Conservation (phyloP, 1,140 invertebrate species). For the Druon quercuslanigerum region DNA sequence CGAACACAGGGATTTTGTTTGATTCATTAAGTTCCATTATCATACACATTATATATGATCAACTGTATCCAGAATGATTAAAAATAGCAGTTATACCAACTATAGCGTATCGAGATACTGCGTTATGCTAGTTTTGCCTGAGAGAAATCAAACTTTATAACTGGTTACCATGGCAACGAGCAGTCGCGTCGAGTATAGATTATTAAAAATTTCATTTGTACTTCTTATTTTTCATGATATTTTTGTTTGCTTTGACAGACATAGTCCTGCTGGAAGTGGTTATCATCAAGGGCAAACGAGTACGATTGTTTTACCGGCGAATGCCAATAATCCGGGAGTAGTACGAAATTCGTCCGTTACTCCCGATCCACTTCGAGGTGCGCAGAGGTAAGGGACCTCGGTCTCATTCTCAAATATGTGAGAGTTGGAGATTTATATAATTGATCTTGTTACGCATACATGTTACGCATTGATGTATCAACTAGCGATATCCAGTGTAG, state of each 20-base stretch:
- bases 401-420: slow-evolving; percentile 5
- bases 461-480: slow-evolving; percentile 4
- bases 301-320: slow-evolving; percentile 69
- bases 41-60: too few relatives aligned
- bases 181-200: too few relatives aligned
- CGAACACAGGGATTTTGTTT: too few relatives aligned
- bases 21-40: too few relatives aligned
- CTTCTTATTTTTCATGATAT: neutral
- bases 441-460: slow-evolving; percentile 24
- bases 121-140: too few relatives aligned
- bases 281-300: slow-evolving; percentile 71
- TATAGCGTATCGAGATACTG: too few relatives aligned
- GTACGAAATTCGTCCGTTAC: slow-evolving; percentile 73
- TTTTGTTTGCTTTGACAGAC: slow-evolving; percentile 52
- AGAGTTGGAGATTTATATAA: neutral
- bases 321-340: slow-evolving; percentile 67
- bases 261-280: slow-evolving; percentile 66
- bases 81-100: too few relatives aligned
- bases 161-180: too few relatives aligned
- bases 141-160: too few relatives aligned
- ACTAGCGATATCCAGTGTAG: slow-evolving; percentile 7
- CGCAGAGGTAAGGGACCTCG: slow-evolving; percentile 65
- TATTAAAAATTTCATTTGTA: neutral
- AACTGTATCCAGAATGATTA: too few relatives aligned
- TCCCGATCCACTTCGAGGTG: slow-evolving; percentile 69